phyloP scores from a whole-genome alignment of 2,888 invertebrate genomes.

The Ecliptopera silaceata region DNA sequence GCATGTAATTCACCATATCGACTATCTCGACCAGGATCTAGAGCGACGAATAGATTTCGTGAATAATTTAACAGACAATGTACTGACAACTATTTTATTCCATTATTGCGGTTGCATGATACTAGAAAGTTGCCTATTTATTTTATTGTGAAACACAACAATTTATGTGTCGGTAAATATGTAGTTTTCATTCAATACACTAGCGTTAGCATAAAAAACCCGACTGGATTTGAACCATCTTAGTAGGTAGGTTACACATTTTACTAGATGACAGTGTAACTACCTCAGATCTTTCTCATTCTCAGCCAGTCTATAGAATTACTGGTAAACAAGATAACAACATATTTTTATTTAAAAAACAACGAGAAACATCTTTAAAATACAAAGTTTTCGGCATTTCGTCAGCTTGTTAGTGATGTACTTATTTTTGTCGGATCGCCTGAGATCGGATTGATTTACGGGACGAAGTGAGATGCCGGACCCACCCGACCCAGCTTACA shows the following conservation, averaged over 20 bases:
- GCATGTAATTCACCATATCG: constrained; percentile 73
- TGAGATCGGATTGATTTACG: constrained; percentile 77
- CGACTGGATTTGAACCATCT: too few species aligned
- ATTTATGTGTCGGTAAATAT: not conserved
- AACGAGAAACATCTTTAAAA: not conserved
- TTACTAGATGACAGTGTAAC: too few species aligned
- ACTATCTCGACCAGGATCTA: constrained; percentile 70
- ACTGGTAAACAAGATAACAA: too few species aligned
- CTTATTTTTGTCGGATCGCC: constrained; percentile 36
- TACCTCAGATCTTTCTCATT: too few species aligned
- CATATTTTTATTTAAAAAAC: too few species aligned
- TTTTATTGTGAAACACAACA: not conserved
- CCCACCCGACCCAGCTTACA: constrained; percentile 66
- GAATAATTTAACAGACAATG: constrained; percentile 79
- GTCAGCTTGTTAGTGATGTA: constrained; percentile 30
- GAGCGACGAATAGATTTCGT: constrained; percentile 75
- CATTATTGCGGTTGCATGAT: constrained; percentile 45
- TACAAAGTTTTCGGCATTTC: constrained; percentile 22
- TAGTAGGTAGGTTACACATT: too few species aligned
- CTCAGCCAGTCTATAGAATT: too few species aligned
- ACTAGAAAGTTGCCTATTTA: constrained; percentile 34
- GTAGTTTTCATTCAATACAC: too few species aligned
- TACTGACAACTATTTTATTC: constrained; percentile 69
- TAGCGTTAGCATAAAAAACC: too few species aligned
- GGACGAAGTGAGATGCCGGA: constrained; percentile 66